Conservation (phyloP, 2,113 vertebrate species). For the Lophura nycthemera region DNA sequence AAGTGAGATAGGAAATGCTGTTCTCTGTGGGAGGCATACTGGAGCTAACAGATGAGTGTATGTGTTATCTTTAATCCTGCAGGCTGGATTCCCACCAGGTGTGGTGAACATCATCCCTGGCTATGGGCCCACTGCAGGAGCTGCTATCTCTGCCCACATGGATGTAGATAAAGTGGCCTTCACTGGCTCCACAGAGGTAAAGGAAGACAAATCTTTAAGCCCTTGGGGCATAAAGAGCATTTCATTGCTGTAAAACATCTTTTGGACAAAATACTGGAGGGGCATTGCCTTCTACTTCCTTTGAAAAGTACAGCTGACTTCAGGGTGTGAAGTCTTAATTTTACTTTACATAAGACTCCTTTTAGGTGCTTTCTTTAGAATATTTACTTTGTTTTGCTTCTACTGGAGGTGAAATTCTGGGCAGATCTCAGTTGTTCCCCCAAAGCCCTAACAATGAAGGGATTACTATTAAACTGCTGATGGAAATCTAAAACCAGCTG, state of each 20-base stretch:
- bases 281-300: not conserved
- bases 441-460: not conserved
- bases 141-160: conserved; percentile 90
- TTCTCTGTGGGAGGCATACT: not conserved
- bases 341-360: not conserved
- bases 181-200: conserved; percentile 95
- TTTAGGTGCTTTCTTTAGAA: not conserved
- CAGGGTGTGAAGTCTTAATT: not conserved
- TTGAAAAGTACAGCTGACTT: not conserved
- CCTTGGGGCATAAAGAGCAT: accelerated
- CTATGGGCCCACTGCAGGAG: conserved; percentile 89
- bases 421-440: not conserved
- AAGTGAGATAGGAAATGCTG: not conserved
- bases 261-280: not conserved
- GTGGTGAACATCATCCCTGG: conserved; percentile 97
- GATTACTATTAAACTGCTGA: not conserved
- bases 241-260: not conserved
- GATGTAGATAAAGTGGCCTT: conserved; percentile 96
- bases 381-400: not conserved
- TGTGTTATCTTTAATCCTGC: not conserved
- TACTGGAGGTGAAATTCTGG: not conserved
- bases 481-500: not conserved
- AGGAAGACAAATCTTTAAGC: not conserved
- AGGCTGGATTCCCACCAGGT: conserved; percentile 96
- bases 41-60: not conserved